phyloP scores from a whole-genome alignment of 2,113 vertebrate genomes.

The Chloropsis hardwickii region DNA sequence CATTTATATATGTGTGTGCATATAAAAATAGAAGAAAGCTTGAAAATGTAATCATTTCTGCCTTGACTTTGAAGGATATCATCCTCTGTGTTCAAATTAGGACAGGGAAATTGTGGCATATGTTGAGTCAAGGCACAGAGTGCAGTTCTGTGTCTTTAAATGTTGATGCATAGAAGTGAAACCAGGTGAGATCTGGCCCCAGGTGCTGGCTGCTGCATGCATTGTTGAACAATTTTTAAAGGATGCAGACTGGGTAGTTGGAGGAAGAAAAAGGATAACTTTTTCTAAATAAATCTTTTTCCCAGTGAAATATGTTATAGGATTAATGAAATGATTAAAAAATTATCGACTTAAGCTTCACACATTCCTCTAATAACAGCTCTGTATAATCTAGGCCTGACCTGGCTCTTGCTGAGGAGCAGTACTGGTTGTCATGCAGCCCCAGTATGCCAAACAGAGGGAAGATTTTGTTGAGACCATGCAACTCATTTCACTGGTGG shows the following conservation, averaged over 20 bases:
- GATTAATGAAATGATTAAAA: constrained; percentile 35
- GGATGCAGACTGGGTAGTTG: constrained; percentile 5
- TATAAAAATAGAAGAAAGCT: neutral
- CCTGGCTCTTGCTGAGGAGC: neutral
- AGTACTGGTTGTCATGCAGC: neutral
- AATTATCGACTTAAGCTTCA: neutral
- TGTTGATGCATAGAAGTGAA: constrained; percentile 2
- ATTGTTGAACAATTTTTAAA: constrained; percentile 53
- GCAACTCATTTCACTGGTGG: constrained; percentile 11
- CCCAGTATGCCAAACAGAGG: neutral
- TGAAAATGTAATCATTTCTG: neutral
- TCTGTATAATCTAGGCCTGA: neutral
- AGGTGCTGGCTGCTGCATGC: constrained; percentile 48
- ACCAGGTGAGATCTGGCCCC: constrained; percentile 41
- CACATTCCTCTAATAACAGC: neutral
- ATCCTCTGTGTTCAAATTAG: neutral
- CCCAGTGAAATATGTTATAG: neutral
- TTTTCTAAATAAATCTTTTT: neutral
- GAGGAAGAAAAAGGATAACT: constrained; percentile 13
- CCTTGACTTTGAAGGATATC: neutral
- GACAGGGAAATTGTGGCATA: neutral
- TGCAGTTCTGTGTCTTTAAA: constrained; percentile 42
- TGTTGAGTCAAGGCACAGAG: neutral
- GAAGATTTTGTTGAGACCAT: constrained; percentile 17
- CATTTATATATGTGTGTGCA: fast-evolving